A percentile compares a stretch with the other conserved stretches of the same genome.
Evolutionary conservation across 2,113 vertebrate genomes (phyloP).

Genomic region (Spea bombifrons): DNA sequence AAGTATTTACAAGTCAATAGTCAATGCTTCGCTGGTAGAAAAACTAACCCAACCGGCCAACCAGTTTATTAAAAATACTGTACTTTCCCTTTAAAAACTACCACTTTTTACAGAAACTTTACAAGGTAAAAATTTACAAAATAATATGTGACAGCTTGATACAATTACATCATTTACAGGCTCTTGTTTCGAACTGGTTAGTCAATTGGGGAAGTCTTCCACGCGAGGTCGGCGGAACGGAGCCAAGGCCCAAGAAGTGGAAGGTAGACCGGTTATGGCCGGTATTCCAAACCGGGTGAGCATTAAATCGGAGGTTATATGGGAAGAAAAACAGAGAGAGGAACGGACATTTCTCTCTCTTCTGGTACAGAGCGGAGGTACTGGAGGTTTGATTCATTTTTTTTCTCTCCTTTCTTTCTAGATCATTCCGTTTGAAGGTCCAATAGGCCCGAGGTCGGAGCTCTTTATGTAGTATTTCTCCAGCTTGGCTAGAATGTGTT

Average conservation of each 20-base stretch:
- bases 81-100: conserved; percentile 92
- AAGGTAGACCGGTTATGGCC: no score
- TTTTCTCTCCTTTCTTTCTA: conserved; percentile 61
- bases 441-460: conserved; percentile 88
- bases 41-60: conserved; percentile 86
- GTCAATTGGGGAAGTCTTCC: conserved; percentile 74
- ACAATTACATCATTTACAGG: conserved; percentile 95
- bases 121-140: conserved; percentile 99
- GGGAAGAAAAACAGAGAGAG: no score
- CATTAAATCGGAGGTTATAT: conserved; percentile 63
- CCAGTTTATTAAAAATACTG: conserved; percentile 95
- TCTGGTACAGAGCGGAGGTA: no score
- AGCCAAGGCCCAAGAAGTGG: conserved; percentile 28
- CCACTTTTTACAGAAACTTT: conserved; percentile 87
- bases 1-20: conserved; percentile 79
- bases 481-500: conserved; percentile 96
- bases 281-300: conserved; percentile 75
- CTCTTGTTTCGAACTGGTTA: conserved; percentile 80
- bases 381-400: not conserved
- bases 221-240: conserved; percentile 62
- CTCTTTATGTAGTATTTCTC: conserved; percentile 99
- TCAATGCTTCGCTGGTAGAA: conserved; percentile 70
- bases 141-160: conserved; percentile 88
- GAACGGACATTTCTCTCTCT: no score
- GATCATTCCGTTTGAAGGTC: conserved; percentile 92